Evolutionary conservation across 2,113 vertebrate genomes (phyloP), one percentile per base, ranked within the genome.

Genomic region (Psilopogon haemacephalus): DNA sequence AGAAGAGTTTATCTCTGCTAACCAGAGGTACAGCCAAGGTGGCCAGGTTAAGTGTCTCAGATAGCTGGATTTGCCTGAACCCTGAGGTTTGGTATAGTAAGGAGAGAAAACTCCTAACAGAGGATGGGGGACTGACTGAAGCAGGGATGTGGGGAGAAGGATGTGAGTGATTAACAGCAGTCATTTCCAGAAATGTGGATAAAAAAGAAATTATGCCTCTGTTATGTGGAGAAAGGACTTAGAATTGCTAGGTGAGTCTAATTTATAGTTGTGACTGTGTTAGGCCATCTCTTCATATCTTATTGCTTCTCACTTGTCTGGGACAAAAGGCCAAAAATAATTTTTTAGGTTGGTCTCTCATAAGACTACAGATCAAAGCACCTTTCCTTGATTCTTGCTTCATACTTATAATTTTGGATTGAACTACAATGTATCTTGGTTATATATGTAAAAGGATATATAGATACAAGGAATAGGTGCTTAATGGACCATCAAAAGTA

Each of bases 401-500:
- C 2, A 3, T 69, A 82, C 33, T 52, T 67, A 52, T 71, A 89
- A 92, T 59, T 91, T 89, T 71, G 71, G 26, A 80, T 67, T 85
- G 63, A 94, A 87, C 52, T 2, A 7, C 67, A 79, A 89, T 71
- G 56, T 68, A 52, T 87, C 90, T 82, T 85, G 26, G 87, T 90
- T 92, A 71, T 28, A 91, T 63, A 74, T 76, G 48, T 24, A 50
- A 24, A 50, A 50, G 48, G 48, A 50, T 50, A 50, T 50, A 50
- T 50, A 50, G 48, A 50, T 50, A 50, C 13, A 50, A 50, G 79
- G 68, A 87, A 87, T 60, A 91, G 78, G 15, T 83, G 23, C 74
- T 84, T 87, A 94, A 96, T 77, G 71, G 59, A 62, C 81, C 81
- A 83, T 92, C 82, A 92, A n/a, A 83, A 95, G 55, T 83, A 89